A percentile compares a stretch with the other conserved stretches of the same genome.
phyloP scores from a whole-genome alignment of 2,113 vertebrate species.

The Donacobius atricapilla region DNA sequence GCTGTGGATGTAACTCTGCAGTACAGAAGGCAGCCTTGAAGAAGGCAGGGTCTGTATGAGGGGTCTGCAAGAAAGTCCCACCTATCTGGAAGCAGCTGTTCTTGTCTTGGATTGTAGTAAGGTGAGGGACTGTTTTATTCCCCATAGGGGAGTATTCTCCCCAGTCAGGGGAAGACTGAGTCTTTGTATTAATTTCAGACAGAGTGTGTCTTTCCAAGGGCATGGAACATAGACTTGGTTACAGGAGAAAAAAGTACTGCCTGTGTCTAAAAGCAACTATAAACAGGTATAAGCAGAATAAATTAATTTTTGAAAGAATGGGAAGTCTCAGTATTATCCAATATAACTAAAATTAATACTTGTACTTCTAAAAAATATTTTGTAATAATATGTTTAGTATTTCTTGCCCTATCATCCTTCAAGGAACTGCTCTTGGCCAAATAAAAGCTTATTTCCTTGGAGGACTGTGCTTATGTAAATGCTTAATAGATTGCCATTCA shows the following conservation, averaged over 20 bases:
- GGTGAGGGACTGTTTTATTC: background rate
- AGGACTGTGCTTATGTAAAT: constrained; percentile 32
- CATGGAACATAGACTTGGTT: background rate
- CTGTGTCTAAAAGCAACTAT: background rate
- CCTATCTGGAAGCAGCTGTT: background rate
- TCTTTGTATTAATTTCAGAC: background rate
- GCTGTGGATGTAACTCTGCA: background rate
- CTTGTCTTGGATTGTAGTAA: background rate
- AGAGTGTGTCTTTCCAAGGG: background rate
- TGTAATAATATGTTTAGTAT: background rate
- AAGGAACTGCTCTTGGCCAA: constrained; percentile 12
- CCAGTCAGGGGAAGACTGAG: background rate
- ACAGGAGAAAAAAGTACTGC: background rate
- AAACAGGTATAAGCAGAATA: background rate
- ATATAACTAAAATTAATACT: background rate
- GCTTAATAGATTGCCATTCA: background rate
- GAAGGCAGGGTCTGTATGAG: background rate
- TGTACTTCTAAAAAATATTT: background rate
- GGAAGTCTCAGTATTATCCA: background rate
- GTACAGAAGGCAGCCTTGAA: background rate
- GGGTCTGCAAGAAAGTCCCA: background rate
- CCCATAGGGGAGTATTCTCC: background rate
- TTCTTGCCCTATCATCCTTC: background rate
- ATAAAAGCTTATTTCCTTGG: background rate
- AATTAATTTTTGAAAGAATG: background rate